phyloP scores from a whole-genome alignment of 2,797 vertebrate species.

The Acestrorhynchus altus region DNA sequence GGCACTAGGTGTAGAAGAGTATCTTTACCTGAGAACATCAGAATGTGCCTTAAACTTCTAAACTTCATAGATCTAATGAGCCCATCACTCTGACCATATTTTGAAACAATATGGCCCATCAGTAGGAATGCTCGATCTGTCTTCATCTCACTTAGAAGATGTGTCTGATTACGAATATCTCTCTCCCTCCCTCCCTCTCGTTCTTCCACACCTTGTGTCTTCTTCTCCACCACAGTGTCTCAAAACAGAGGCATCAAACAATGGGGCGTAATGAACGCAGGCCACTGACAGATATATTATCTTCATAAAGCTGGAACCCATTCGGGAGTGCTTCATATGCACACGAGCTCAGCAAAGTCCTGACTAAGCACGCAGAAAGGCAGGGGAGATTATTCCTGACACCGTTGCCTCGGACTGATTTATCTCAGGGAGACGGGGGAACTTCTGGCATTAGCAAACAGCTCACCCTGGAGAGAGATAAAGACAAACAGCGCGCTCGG shows the following conservation, averaged over 20 bases:
- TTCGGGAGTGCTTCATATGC: conserved; percentile 39
- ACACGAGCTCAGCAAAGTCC: conserved; percentile 2
- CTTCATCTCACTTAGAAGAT: conserved; percentile 9
- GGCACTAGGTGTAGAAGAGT: neutral
- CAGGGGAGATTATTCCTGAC: conserved; percentile 29
- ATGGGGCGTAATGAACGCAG: conserved; percentile 19
- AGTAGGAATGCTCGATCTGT: conserved; percentile 14
- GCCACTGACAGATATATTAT: conserved; percentile 37
- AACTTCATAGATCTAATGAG: conserved; percentile 25
- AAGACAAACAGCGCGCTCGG: neutral
- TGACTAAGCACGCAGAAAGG: conserved; percentile 19
- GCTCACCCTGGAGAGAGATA: conserved; percentile 7
- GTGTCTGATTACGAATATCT: conserved; percentile 13
- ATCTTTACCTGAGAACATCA: neutral
- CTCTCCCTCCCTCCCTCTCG: neutral
- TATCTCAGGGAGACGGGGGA: conserved; percentile 41
- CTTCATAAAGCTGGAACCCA: conserved; percentile 30
- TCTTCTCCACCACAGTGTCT: neutral
- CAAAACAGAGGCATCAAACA: conserved; percentile 34
- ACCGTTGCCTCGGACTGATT: conserved; percentile 37
- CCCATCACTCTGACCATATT: conserved; percentile 18
- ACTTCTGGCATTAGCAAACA: conserved; percentile 29
- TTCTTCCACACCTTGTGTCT: neutral
- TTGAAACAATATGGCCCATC: conserved; percentile 30
- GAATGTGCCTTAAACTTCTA: neutral